These are phyloP conservation scores for Ditula angustiorana DNA, from an alignment of 2,888 invertebrate genomes.

Conservation along the genomic window DNA sequence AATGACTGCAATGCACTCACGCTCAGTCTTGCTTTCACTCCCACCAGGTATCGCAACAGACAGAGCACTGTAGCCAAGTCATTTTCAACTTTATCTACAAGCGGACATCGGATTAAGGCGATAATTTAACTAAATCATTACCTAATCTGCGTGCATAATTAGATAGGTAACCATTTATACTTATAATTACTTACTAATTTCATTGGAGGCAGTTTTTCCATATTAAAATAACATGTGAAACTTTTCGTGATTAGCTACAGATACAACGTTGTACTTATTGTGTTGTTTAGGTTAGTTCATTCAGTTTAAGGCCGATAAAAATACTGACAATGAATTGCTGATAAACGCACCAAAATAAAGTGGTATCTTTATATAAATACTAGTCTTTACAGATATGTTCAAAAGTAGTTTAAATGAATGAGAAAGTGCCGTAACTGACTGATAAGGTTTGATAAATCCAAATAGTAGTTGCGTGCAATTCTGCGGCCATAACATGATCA, in stretches of 20 bases:
- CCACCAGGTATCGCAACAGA: not conserved
- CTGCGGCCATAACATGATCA: too few species aligned
- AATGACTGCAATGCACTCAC: slow-evolving; percentile 3
- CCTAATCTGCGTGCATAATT: not conserved
- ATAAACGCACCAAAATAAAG: not conserved
- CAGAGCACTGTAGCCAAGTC: not conserved
- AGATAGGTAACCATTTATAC: not conserved
- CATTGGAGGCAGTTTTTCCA: not conserved
- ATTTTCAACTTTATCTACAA: slow-evolving; percentile 6
- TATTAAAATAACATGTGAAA: not conserved
- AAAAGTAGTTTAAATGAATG: not conserved
- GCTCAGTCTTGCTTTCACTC: not conserved
- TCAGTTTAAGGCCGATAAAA: not conserved
- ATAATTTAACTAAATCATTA: not conserved
- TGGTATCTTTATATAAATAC: not conserved
- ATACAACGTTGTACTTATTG: too few species aligned
- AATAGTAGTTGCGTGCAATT: too few species aligned
- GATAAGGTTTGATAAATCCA: not conserved
- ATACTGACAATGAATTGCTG: not conserved
- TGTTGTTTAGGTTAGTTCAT: too few species aligned
- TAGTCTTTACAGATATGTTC: not conserved
- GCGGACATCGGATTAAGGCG: slow-evolving; percentile 13
- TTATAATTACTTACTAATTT: not conserved
- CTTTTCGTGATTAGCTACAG: too few species aligned
- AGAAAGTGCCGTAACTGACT: not conserved